These are phyloP conservation scores for Lindbergichthys nudifrons DNA, from an alignment of 2,797 vertebrate species.

Conservation along the genomic window DNA sequence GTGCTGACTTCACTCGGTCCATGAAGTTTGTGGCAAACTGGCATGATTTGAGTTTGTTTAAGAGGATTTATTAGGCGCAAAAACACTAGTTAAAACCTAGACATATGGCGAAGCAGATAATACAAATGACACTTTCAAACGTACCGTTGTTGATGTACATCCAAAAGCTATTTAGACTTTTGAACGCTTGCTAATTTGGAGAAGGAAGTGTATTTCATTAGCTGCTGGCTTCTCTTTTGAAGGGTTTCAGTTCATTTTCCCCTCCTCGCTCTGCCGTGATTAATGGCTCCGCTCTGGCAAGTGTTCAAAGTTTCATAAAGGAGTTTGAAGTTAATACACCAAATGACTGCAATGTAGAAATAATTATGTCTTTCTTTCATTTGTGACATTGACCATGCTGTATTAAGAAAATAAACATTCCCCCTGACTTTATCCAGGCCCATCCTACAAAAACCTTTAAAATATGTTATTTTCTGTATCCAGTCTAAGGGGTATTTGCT, in stretches of 20 bases:
- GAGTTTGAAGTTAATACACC: conserved; percentile 34
- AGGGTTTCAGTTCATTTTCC: conserved; percentile 35
- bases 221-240: conserved; percentile 41
- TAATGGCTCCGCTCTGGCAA: conserved; percentile 38
- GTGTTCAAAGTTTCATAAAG: conserved; percentile 56
- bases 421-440: conserved; percentile 24
- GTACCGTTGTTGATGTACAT: not conserved
- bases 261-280: conserved; percentile 35
- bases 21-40: conserved; percentile 34
- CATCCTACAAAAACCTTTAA: conserved; percentile 20
- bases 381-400: conserved; percentile 44
- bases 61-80: conserved; percentile 17
- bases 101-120: conserved; percentile 4
- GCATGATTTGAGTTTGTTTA: conserved; percentile 34
- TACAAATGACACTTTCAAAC: not conserved
- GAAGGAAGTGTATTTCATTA: conserved; percentile 17
- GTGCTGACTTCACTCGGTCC: conserved; percentile 44
- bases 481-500: not conserved
- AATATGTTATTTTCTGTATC: conserved; percentile 7
- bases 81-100: conserved; percentile 9
- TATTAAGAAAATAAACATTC: conserved; percentile 45
- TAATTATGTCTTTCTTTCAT: conserved; percentile 31
- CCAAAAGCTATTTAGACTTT: conserved; percentile 9
- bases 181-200: not conserved
- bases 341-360: conserved; percentile 31